A percentile compares a stretch with the other conserved stretches of the same genome.
These are phyloP conservation scores for Apostichopus japonicus DNA, from an alignment of 35 echinoderm and acorn worm species.

Conservation along the genomic window DNA sequence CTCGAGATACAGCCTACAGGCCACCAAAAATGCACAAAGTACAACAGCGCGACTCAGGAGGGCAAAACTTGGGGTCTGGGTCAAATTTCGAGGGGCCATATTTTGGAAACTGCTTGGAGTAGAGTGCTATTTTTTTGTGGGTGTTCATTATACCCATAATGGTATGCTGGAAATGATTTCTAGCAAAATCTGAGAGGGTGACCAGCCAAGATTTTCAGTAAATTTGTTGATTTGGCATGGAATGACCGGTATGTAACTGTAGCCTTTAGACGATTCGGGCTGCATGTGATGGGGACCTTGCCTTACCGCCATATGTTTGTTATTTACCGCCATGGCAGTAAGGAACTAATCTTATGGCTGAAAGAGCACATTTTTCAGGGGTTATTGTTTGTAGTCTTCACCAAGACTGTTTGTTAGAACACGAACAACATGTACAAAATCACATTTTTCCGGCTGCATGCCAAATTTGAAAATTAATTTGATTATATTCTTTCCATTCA, in stretches of 20 bases:
- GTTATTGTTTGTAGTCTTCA: not conserved
- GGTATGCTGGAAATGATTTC: slow-evolving; percentile 24
- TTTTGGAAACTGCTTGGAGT: slow-evolving; percentile 10
- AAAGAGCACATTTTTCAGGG: not conserved
- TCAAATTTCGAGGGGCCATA: slow-evolving; percentile 21
- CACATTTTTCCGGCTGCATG: too few relatives aligned
- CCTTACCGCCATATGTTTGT: too few relatives aligned
- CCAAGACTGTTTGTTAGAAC: not conserved
- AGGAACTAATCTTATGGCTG: not conserved
- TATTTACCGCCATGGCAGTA: not conserved
- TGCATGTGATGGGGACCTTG: too few relatives aligned
- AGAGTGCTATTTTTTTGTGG: slow-evolving; percentile 25
- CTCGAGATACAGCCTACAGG: not conserved
- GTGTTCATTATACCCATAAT: not conserved
- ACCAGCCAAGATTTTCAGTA: slow-evolving; percentile 7
- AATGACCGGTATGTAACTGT: not conserved
- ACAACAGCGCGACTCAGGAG: not conserved
- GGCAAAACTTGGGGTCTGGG: not conserved
- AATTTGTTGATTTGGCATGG: slow-evolving; percentile 14
- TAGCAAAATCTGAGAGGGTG: slow-evolving; percentile 11
- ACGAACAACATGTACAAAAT: not conserved
- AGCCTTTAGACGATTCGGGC: not conserved
- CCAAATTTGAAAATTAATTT: too few relatives aligned
- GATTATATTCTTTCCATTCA: too few relatives aligned
- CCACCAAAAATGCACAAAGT: not conserved